A percentile compares a stretch with the other conserved stretches of the same genome.
Evolutionary conservation across 2,113 vertebrate genomes (phyloP).

Genomic region (Aldabrachelys gigantea): DNA sequence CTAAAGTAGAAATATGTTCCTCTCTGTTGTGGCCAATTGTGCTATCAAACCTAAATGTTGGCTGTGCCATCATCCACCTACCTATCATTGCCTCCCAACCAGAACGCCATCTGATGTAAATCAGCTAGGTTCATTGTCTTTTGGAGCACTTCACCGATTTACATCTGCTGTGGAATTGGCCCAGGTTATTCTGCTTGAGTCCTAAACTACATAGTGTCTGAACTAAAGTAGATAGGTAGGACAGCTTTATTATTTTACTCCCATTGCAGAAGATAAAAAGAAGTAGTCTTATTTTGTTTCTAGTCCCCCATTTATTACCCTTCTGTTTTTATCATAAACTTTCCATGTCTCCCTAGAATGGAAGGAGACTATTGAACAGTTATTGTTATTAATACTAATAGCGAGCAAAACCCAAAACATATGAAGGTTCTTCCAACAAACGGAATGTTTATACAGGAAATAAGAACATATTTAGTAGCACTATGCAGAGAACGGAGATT

Average conservation of each 20-base stretch:
- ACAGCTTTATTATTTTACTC: not conserved
- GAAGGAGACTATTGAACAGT: not conserved
- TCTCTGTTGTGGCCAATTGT: constrained; percentile 66
- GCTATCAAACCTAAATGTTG: constrained; percentile 56
- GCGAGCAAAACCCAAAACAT: not conserved
- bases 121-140: constrained; percentile 25
- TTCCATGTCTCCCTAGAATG: not conserved
- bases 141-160: constrained; percentile 28
- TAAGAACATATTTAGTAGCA: not conserved
- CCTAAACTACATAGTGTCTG: not conserved
- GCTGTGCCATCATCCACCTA: constrained; percentile 69
- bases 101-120: constrained; percentile 48
- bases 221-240: not conserved
- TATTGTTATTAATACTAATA: not conserved
- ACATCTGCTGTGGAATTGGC: not conserved
- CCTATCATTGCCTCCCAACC: constrained; percentile 66
- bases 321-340: not conserved
- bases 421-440: not conserved
- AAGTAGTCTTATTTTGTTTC: not conserved
- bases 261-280: not conserved
- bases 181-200: not conserved
- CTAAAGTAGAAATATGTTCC: constrained; percentile 62
- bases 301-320: not conserved
- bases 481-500: not conserved
- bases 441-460: not conserved